Evolutionary conservation across 2,797 vertebrate species (phyloP).

Genomic region (Lemur catta): DNA sequence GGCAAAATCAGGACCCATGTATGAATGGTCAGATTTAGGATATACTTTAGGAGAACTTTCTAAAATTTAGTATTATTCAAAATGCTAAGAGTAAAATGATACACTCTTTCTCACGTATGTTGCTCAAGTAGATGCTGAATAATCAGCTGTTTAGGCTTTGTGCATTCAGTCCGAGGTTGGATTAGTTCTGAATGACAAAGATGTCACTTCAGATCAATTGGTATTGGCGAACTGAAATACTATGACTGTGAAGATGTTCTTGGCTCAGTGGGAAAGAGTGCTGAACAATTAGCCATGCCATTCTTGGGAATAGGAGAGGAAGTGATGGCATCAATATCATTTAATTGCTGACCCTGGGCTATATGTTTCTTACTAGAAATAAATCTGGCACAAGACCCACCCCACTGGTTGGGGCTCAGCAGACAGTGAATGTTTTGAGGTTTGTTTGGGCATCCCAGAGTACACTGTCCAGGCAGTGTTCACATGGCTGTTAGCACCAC

Average conservation of each 20-base stretch:
- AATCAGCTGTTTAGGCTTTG: background rate
- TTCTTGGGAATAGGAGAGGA: background rate
- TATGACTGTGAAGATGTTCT: background rate
- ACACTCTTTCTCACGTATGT: background rate
- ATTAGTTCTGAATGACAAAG: background rate
- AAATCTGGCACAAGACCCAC: background rate
- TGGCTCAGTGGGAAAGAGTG: background rate
- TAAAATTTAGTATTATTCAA: background rate
- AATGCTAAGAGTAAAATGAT: background rate
- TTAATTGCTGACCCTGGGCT: background rate
- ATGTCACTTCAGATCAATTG: background rate
- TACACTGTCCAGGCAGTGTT: background rate
- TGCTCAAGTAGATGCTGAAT: background rate
- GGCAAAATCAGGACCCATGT: background rate
- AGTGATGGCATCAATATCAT: background rate
- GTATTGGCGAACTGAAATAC: background rate
- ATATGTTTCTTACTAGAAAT: background rate
- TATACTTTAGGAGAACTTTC: background rate
- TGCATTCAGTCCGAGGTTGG: background rate
- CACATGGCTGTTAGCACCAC: background rate
- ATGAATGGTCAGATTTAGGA: background rate
- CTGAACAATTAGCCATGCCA: background rate
- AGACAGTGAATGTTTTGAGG: background rate
- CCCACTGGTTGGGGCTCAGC: background rate
- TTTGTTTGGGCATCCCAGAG: background rate